phyloP scores from a whole-genome alignment of 2,113 vertebrate species.

The Tragulus kanchil region DNA sequence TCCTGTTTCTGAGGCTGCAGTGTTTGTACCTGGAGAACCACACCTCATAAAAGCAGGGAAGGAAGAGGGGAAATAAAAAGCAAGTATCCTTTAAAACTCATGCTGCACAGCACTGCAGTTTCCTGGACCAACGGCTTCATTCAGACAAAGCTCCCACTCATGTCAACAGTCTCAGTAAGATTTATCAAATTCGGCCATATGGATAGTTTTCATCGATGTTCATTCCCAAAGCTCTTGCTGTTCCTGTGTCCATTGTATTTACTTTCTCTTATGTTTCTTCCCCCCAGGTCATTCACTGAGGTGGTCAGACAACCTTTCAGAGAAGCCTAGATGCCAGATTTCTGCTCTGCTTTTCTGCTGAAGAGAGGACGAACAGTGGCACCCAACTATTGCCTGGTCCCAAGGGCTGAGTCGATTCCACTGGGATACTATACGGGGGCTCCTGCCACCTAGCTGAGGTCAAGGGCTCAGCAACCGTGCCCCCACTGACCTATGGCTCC shows the following conservation, averaged over 20 bases:
- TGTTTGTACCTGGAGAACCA: not conserved
- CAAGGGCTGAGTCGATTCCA: not conserved
- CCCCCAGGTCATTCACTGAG: not conserved
- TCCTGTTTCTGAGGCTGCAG: not conserved
- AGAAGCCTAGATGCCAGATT: not conserved
- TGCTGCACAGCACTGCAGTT: not conserved
- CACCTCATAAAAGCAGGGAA: not conserved
- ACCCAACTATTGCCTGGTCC: too few species aligned
- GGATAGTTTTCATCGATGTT: not conserved
- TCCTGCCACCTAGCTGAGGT: not conserved
- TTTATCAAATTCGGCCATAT: not conserved
- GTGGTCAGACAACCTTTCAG: not conserved
- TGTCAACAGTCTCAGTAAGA: not conserved
- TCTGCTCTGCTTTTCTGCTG: not conserved
- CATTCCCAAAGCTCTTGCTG: slow-evolving; percentile 7
- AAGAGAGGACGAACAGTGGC: not conserved
- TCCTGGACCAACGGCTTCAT: slow-evolving; percentile 6
- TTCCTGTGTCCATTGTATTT: too few species aligned
- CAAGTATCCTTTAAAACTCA: not conserved
- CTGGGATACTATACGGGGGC: not conserved
- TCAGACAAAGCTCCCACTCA: slow-evolving; percentile 44
- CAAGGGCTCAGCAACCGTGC: rapidly evolving
- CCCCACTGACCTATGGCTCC: not conserved
- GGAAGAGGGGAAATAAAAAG: not conserved
- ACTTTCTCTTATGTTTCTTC: not conserved